Percentiles rank a stretch among this genome's conserved stretches.
Evolutionary conservation across 2,113 vertebrate genomes (phyloP).

Genomic region (Marmota flaviventris): DNA sequence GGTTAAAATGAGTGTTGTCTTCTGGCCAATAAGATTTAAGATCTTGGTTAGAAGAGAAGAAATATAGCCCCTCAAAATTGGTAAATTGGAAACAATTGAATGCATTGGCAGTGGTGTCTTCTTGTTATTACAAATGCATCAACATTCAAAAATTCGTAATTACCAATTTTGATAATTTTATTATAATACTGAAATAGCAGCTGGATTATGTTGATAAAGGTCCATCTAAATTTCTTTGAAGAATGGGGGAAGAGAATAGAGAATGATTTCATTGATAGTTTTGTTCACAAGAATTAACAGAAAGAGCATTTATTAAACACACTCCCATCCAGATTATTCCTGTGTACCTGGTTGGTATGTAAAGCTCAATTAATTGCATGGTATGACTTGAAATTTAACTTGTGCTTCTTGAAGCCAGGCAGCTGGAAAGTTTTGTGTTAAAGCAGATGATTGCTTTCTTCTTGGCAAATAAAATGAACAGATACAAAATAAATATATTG

Average conservation of each 20-base stretch:
- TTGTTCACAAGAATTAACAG: slow-evolving; percentile 23
- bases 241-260: neutral
- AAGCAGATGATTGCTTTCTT: slow-evolving; percentile 29
- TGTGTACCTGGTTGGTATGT: neutral
- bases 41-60: neutral
- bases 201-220: slow-evolving; percentile 35
- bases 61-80: neutral
- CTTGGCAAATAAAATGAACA: slow-evolving; percentile 43
- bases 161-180: slow-evolving; percentile 40
- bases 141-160: slow-evolving; percentile 9
- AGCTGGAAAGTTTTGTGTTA: slow-evolving; percentile 30
- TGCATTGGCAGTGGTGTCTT: neutral
- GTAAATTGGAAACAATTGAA: neutral
- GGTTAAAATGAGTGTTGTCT: neutral
- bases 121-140: slow-evolving; percentile 17
- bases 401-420: neutral
- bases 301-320: neutral
- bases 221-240: slow-evolving; percentile 3
- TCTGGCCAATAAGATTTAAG: neutral
- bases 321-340: neutral
- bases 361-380: neutral
- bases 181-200: slow-evolving; percentile 1
- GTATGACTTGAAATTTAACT: slow-evolving; percentile 32
- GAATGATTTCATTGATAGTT: neutral
- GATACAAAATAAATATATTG: slow-evolving; percentile 1